Evolutionary conservation across 2,888 invertebrate species (phyloP), one percentile per base, ranked within the genome.

Genomic region (Philereme transversata): DNA sequence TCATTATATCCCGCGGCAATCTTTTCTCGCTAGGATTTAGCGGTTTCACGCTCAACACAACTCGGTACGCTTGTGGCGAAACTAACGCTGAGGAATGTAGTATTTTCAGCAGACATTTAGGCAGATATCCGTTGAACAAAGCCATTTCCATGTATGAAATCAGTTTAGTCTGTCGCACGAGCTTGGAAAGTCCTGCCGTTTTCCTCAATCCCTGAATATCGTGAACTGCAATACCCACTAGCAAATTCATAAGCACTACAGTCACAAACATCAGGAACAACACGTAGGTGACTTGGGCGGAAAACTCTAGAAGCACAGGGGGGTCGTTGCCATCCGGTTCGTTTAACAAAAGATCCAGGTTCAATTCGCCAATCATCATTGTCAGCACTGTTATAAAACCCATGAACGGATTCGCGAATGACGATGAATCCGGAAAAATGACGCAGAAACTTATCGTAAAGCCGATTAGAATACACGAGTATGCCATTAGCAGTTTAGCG

Each of bases 381-480:
- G 97, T 97, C 62, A 97, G 83, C 4, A 97, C 96, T 3, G 97
- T 96, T 62, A 97, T 96, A 65, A 97, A 94, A 6, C 97, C 97
- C 86, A 96, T 96, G 70, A 97, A 96, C 0, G 97, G 97, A 84
- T 97, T 96, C 8, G 96, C 95, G 78, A 97, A 97, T 0, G 96
- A 95, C 9, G 96, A 95, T 0, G 96, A 96, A 67, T 95, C 95
- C 0, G 97, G 97, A 82, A 97, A 97, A 78, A 97, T 96, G 0
- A 97, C 97, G 84, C 97, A 97, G 78, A 97, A 97, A 80, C 97
- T 97, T 61, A 97, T 96, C 0, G 97, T 97, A 76, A 97, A 97
- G 0, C 97, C 97, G 41, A 97, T 96, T 41, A 97, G 84, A 66
- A 97, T 94, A 76, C 97, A 97, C 0, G 96, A 96, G 79, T 97